Percentiles rank a stretch among this genome's conserved stretches.
phyloP scores from a whole-genome alignment of 1,140 invertebrate genomes.

The Nebria ingens region DNA sequence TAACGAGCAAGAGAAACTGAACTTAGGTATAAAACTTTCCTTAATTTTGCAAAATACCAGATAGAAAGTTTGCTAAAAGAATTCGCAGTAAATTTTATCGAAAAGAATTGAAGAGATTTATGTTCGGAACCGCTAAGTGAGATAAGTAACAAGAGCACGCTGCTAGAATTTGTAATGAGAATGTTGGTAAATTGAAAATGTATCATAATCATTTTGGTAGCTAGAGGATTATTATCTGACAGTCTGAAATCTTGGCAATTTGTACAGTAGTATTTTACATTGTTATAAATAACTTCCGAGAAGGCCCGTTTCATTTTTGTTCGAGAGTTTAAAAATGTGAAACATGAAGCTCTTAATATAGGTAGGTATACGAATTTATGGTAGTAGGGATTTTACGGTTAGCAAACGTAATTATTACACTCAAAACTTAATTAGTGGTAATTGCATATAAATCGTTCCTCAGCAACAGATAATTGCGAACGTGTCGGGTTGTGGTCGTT shows the following conservation, averaged over 20 bases:
- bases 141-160: not conserved
- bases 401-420: slow-evolving; percentile 4
- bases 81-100: not conserved
- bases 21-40: not conserved
- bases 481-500: slow-evolving; percentile 6
- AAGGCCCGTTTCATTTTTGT: too few relatives aligned
- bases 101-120: not conserved
- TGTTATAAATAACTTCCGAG: not conserved
- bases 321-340: not conserved
- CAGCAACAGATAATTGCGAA: slow-evolving; percentile 7
- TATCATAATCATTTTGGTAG: not conserved
- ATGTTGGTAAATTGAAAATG: not conserved
- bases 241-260: too few relatives aligned
- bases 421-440: slow-evolving; percentile 5
- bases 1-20: not conserved
- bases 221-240: not conserved
- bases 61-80: not conserved
- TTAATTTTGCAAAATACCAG: too few relatives aligned
- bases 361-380: too few relatives aligned
- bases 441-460: slow-evolving; percentile 4
- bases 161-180: not conserved
- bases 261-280: too few relatives aligned
- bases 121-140: not conserved
- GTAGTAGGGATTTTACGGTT: not conserved
- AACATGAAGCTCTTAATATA: not conserved